These are phyloP conservation scores for Lymantria monacha DNA, from an alignment of 2,888 invertebrate species.

Conservation along the genomic window DNA sequence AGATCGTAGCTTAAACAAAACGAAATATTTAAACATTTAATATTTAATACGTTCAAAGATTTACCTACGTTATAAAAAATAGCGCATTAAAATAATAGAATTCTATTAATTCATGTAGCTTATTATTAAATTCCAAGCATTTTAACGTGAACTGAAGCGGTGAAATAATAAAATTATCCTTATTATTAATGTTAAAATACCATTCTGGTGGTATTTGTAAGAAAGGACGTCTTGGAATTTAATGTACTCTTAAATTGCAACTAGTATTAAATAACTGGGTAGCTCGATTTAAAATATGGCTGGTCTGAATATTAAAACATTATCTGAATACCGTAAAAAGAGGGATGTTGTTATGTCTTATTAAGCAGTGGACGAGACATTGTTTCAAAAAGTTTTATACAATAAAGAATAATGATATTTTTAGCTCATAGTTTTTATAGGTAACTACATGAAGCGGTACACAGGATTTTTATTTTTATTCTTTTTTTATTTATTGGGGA, in stretches of 20 bases:
- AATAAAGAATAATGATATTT: too few species aligned
- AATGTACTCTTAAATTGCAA: slow-evolving; percentile 44
- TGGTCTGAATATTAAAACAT: slow-evolving; percentile 31
- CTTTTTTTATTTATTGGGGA: too few species aligned
- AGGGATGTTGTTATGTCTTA: not conserved
- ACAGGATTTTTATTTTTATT: too few species aligned
- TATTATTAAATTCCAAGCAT: slow-evolving; percentile 42
- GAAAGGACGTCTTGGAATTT: slow-evolving; percentile 57
- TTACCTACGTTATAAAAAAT: slow-evolving; percentile 18
- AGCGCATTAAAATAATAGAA: slow-evolving; percentile 10
- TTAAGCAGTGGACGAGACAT: not conserved
- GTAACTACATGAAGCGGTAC: too few species aligned
- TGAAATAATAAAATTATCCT: slow-evolving; percentile 10
- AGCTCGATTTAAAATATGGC: slow-evolving; percentile 35
- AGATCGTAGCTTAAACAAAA: too few species aligned
- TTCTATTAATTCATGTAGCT: slow-evolving; percentile 27
- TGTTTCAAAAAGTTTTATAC: not conserved
- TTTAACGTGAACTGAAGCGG: slow-evolving; percentile 19
- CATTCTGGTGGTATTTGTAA: slow-evolving; percentile 34
- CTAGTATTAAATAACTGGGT: slow-evolving; percentile 27
- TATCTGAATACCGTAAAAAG: slow-evolving; percentile 29
- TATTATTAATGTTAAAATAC: slow-evolving; percentile 40
- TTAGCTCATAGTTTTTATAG: too few species aligned
- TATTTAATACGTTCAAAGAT: too few species aligned
- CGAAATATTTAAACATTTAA: too few species aligned